Evolutionary conservation across 2,888 invertebrate genomes (phyloP).

Genomic region (Zelleria hepariella): DNA sequence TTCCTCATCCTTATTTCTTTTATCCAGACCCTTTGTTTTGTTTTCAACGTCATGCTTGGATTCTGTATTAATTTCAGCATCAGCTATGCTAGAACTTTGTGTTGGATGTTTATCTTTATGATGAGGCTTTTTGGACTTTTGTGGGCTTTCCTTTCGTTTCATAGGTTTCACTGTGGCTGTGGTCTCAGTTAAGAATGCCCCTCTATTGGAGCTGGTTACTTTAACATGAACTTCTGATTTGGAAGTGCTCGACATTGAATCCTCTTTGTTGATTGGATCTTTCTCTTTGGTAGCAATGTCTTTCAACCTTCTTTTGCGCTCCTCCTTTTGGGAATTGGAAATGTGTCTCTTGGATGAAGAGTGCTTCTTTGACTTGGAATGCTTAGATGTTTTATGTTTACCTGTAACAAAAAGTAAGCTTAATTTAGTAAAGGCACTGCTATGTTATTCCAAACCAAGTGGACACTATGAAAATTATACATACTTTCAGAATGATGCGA

Average conservation of each 20-base stretch:
- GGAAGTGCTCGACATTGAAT: conserved; percentile 6
- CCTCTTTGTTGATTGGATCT: conserved; percentile 20
- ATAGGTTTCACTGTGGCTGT: conserved; percentile 30
- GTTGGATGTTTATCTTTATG: conserved; percentile 7
- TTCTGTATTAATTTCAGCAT: conserved; percentile 4
- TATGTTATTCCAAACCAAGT: not conserved
- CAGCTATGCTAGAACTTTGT: conserved; percentile 7
- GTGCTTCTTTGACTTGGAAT: conserved; percentile 26
- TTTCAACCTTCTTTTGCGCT: conserved; percentile 63
- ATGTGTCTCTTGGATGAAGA: conserved; percentile 23
- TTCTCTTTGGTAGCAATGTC: conserved; percentile 54
- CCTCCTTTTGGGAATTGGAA: conserved; percentile 47
- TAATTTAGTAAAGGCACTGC: too few relatives aligned
- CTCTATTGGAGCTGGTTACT: conserved; percentile 65
- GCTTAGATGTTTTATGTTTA: conserved; percentile 27
- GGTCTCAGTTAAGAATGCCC: conserved; percentile 63
- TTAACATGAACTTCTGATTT: conserved; percentile 49
- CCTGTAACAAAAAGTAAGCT: conserved; percentile 16
- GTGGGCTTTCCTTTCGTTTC: conserved; percentile 26
- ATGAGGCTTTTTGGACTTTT: conserved; percentile 3
- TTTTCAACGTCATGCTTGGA: not conserved
- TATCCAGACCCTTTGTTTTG: conserved; percentile 1
- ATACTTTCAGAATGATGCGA: conserved; percentile 24
- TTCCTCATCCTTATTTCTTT: conserved; percentile 3
- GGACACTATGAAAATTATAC: not conserved